phyloP scores from a whole-genome alignment of 2,113 vertebrate species.

The Dromiciops gliroides region DNA sequence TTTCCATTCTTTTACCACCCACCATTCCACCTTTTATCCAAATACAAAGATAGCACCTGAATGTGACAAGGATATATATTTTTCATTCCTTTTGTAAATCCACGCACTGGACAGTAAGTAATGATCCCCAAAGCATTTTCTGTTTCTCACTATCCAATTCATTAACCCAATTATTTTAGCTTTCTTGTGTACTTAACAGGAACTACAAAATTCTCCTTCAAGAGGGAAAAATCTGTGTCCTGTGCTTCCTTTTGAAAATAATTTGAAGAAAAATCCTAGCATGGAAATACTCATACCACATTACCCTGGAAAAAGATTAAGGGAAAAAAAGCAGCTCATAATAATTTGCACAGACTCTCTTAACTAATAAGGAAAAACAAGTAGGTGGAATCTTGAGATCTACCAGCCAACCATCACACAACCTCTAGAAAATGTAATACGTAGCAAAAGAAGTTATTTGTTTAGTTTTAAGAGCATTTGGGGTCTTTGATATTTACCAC shows the following conservation, averaged over 20 bases:
- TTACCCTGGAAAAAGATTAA: constrained; percentile 7
- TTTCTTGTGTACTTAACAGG: constrained; percentile 44
- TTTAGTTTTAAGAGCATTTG: background rate
- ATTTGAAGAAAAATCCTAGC: constrained; percentile 14
- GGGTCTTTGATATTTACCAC: background rate
- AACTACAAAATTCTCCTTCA: constrained; percentile 50
- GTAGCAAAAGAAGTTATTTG: background rate
- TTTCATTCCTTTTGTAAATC: background rate
- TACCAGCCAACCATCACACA: background rate
- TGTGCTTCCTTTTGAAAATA: constrained; percentile 35
- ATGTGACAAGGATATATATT: background rate
- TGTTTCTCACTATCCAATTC: constrained; percentile 39
- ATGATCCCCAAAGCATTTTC: constrained; percentile 31
- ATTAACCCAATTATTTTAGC: constrained; percentile 63
- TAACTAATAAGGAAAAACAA: constrained; percentile 12
- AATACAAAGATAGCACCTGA: constrained; percentile 21
- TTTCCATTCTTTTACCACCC: background rate
- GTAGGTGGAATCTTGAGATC: constrained; percentile 26
- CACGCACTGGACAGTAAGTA: background rate
- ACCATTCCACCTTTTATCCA: background rate
- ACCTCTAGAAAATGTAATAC: background rate
- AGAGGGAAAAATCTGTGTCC: constrained; percentile 12
- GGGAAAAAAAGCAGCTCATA: background rate
- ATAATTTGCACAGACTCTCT: background rate
- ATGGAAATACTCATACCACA: background rate